phyloP scores from a whole-genome alignment of 2,888 invertebrate species.

The Trichogramma dendrolimi region DNA sequence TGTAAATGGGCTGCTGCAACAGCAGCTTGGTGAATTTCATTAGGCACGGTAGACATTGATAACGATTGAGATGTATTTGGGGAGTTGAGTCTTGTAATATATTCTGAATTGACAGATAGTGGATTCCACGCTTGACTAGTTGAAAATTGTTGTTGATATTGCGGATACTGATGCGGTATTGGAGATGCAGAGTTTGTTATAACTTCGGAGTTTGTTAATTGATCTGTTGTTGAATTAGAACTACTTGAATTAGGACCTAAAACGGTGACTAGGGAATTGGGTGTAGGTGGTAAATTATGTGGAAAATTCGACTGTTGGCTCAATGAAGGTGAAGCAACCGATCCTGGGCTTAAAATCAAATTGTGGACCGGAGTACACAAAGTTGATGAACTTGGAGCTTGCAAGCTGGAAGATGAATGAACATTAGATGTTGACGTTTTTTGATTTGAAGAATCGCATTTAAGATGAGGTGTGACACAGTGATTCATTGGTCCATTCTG shows the following conservation, averaged over 20 bases:
- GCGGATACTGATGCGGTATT: constrained; percentile 36
- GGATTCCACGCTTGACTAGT: constrained; percentile 34
- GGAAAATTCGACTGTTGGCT: constrained; percentile 45
- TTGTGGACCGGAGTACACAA: too few relatives aligned
- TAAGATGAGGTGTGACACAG: too few relatives aligned
- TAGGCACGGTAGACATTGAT: neutral
- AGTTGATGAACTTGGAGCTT: constrained; percentile 51
- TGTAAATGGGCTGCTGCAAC: constrained; percentile 32
- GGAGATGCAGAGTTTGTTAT: constrained; percentile 42
- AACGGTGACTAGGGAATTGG: constrained; percentile 54
- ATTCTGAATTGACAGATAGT: constrained; percentile 30
- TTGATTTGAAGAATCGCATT: too few relatives aligned
- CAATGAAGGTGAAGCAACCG: constrained; percentile 54
- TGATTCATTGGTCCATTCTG: too few relatives aligned
- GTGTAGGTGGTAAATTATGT: constrained; percentile 52
- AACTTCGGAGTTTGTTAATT: constrained; percentile 38
- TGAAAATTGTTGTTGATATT: constrained; percentile 34
- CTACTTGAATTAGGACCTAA: constrained; percentile 54
- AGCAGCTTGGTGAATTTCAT: constrained; percentile 33
- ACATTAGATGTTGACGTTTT: too few relatives aligned
- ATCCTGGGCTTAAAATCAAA: constrained; percentile 40
- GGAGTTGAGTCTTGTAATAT: constrained; percentile 17
- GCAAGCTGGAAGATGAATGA: too few relatives aligned
- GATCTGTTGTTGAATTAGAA: constrained; percentile 40
- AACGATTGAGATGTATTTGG: constrained; percentile 35